Evolutionary conservation across 2,113 vertebrate genomes (phyloP).

Genomic region (Chiloscyllium plagiosum): DNA sequence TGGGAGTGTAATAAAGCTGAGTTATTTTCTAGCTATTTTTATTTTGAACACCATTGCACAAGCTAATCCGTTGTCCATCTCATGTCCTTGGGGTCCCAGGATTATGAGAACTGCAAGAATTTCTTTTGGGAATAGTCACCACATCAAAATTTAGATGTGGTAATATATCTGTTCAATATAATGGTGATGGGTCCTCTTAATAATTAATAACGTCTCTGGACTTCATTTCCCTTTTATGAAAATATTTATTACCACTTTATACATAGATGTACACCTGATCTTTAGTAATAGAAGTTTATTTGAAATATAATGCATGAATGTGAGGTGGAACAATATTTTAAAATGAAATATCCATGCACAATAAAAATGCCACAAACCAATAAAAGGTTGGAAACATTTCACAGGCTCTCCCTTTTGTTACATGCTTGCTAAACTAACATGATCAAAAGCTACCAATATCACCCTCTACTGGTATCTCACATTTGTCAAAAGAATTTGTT

Average conservation of each 20-base stretch:
- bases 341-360: neutral
- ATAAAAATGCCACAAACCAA: neutral
- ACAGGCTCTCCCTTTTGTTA: neutral
- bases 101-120: neutral
- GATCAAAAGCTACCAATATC: conserved; percentile 32
- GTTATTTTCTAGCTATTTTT: neutral
- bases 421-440: neutral
- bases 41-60: neutral
- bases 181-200: neutral
- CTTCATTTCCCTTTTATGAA: neutral
- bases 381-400: neutral
- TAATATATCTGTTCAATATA: neutral
- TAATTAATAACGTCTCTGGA: neutral
- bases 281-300: neutral
- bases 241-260: neutral
- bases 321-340: neutral
- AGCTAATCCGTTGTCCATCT: neutral
- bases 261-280: neutral
- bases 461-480: conserved; percentile 27
- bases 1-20: neutral
- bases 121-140: neutral
- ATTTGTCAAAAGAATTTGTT: conserved; percentile 17
- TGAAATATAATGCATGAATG: neutral
- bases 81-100: neutral
- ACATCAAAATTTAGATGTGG: neutral